phyloP scores from a whole-genome alignment of 2,797 vertebrate species.

The Acrossocheilus wenchowensis region DNA sequence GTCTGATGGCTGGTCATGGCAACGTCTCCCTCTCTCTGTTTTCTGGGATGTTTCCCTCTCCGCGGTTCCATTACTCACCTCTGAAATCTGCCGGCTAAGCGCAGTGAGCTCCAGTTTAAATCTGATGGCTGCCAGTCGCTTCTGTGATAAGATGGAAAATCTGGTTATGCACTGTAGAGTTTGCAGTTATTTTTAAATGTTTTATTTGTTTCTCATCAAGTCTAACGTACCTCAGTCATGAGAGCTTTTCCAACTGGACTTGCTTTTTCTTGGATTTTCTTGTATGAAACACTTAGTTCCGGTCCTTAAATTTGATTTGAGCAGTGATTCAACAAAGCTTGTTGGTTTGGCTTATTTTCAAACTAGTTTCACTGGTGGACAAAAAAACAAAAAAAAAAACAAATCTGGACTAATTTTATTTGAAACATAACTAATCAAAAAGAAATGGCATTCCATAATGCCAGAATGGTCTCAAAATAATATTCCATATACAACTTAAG shows the following conservation, averaged over 20 bases:
- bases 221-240: background rate
- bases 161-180: slow-evolving; percentile 28
- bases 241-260: background rate
- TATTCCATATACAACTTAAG: background rate
- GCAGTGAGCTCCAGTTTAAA: background rate
- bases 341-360: background rate
- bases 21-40: slow-evolving; percentile 9
- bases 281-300: background rate
- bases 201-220: background rate
- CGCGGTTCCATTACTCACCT: slow-evolving; percentile 35
- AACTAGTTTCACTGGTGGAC: background rate
- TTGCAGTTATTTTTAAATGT: background rate
- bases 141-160: slow-evolving; percentile 5
- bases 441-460: background rate
- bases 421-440: no score
- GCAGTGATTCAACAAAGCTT: background rate
- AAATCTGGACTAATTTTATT: background rate
- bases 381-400: no score
- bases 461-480: background rate
- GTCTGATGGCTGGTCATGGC: slow-evolving; percentile 41
- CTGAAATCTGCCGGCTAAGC: slow-evolving; percentile 5
- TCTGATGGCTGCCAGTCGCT: background rate
- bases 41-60: slow-evolving; percentile 27
- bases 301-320: background rate
- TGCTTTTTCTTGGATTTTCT: background rate